Evolutionary conservation across 2,113 vertebrate genomes (phyloP).

Genomic region (Cryptotis parvus): DNA sequence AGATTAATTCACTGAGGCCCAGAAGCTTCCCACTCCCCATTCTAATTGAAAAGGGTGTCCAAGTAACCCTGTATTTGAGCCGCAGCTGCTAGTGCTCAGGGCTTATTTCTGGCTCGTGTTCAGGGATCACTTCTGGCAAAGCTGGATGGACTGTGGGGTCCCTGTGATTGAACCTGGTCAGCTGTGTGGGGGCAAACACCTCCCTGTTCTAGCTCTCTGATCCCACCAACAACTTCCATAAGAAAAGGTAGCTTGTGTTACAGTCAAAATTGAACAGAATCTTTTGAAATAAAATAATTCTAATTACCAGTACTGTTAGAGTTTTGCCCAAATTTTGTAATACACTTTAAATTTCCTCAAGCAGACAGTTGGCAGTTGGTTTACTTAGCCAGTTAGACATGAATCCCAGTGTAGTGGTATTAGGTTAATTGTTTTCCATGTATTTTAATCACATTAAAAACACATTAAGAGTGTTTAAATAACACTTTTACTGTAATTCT

Average conservation of each 20-base stretch:
- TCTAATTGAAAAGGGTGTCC: too few species aligned
- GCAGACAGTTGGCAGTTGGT: conserved; percentile 1
- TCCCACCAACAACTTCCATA: background rate
- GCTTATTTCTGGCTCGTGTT: too few species aligned
- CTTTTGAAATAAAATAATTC: conserved; percentile 39
- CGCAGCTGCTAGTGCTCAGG: too few species aligned
- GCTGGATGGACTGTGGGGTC: too few species aligned
- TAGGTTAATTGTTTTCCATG: conserved; percentile 51
- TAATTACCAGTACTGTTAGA: conserved; percentile 24
- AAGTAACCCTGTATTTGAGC: too few species aligned
- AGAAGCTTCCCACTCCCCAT: too few species aligned
- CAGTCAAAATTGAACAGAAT: background rate
- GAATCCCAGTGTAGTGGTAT: background rate
- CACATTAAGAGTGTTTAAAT: too few species aligned
- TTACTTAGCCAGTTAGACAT: conserved; percentile 46
- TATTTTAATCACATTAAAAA: conserved; percentile 60
- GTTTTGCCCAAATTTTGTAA: conserved; percentile 55
- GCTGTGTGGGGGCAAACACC: too few species aligned
- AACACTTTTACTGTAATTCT: conserved; percentile 26
- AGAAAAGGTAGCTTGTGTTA: conserved; percentile 8
- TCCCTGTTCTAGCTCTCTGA: too few species aligned
- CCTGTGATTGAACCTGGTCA: too few species aligned
- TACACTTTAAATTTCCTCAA: conserved; percentile 47
- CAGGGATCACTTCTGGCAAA: too few species aligned
- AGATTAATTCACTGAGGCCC: too few species aligned